These are phyloP conservation scores for Eonycteris spelaea DNA, from an alignment of 2,113 vertebrate genomes.

Conservation along the genomic window DNA sequence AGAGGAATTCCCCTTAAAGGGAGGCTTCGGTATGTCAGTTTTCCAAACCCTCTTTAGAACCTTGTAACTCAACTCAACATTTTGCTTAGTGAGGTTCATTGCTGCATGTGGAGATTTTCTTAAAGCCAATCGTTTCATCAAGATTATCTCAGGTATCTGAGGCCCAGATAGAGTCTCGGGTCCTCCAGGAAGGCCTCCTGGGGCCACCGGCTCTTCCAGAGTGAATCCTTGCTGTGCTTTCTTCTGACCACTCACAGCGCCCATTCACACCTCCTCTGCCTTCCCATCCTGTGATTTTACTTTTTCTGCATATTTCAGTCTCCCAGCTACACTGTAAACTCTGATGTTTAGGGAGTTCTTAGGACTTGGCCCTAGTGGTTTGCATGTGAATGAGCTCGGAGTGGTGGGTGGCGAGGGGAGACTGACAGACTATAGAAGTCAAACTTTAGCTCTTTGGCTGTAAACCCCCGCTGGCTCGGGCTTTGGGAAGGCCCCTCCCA, in stretches of 20 bases:
- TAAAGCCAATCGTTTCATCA: neutral
- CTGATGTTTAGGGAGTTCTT: neutral
- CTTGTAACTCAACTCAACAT: conserved; percentile 41
- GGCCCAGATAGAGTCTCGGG: fast-evolving
- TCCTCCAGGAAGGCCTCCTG: neutral
- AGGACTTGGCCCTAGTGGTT: too few species aligned
- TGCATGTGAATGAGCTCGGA: neutral
- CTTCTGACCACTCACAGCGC: fast-evolving
- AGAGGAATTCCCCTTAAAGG: conserved; percentile 45
- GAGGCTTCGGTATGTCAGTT: conserved; percentile 38
- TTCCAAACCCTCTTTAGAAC: conserved; percentile 46
- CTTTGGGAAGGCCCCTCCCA: neutral
- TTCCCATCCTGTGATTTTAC: neutral
- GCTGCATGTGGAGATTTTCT: neutral
- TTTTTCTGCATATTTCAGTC: too few species aligned
- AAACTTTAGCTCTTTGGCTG: fast-evolving
- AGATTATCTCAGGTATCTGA: neutral
- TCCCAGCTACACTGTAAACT: neutral
- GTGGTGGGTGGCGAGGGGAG: too few species aligned
- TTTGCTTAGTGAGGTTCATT: neutral
- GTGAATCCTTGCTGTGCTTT: fast-evolving
- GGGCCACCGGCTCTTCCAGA: neutral
- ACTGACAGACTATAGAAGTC: too few species aligned
- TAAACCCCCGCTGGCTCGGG: fast-evolving
- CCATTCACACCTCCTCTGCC: neutral